Conservation (phyloP, 1,140 invertebrate species). For the Caenorhabditis brenneri region DNA sequence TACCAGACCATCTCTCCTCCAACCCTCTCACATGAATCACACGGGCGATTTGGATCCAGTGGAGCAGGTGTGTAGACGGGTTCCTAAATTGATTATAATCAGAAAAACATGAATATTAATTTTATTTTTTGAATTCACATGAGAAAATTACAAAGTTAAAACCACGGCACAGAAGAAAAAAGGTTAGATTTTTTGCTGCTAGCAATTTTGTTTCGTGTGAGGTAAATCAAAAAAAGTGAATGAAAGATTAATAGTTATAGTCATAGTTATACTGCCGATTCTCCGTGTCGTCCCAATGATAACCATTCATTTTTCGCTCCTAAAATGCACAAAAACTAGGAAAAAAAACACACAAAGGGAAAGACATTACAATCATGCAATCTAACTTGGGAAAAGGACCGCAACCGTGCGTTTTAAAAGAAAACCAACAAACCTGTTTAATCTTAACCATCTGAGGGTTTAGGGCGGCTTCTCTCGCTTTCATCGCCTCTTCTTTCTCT, state of each 20-base stretch:
- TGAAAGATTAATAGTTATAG: too few species aligned
- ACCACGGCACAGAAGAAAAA: too few species aligned
- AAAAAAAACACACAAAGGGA: not conserved
- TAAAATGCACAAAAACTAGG: too few species aligned
- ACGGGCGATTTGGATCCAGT: not conserved
- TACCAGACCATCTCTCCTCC: slow-evolving; percentile 26
- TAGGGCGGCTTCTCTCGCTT: not conserved
- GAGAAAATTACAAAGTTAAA: too few species aligned
- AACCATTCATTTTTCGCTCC: not conserved
- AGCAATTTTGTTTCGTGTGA: too few species aligned
- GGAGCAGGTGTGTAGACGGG: not conserved
- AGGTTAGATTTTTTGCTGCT: too few species aligned
- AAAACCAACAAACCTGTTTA: slow-evolving; percentile 12
- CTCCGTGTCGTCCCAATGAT: not conserved
- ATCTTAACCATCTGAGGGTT: not conserved
- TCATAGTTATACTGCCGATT: not conserved
- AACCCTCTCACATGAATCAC: slow-evolving; percentile 7
- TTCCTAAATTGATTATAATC: not conserved
- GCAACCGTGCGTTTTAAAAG: too few species aligned
- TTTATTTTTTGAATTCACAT: too few species aligned
- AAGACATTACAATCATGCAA: not conserved
- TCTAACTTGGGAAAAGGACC: too few species aligned
- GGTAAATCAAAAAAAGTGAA: too few species aligned
- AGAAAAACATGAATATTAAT: too few species aligned
- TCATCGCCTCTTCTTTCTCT: slow-evolving; percentile 17